Base-by-base conservation (phyloP, 2,797 vertebrate species). In the Oceanodroma leucorhoa region DNA sequence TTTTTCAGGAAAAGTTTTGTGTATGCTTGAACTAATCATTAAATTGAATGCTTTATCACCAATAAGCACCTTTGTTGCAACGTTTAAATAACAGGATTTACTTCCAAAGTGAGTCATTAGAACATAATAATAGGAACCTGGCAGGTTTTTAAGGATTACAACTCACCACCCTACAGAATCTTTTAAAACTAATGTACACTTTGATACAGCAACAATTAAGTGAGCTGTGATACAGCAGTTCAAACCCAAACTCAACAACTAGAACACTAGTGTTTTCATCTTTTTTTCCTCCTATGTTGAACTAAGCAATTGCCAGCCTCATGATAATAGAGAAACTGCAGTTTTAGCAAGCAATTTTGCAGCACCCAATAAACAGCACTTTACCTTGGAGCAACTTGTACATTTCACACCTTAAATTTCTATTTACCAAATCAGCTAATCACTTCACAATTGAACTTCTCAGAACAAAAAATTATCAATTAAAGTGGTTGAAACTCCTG, bases 381-480 rank as follows among this genome's bases (percentile, higher is more conserved):
- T 97, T 96, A 97, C 97, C 96, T 98, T 95, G 94, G 89, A 98
- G 98, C 96, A 97, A 95, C 96, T 98, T 98, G 97, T 98, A 98
- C 98, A 97, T 98, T 98, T 98, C 96, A 98, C 95, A 98, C 97
- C 97, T 97, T 96, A 98, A 98, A 98, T 97, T 98, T 98, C 97
- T 98, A 98, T 98, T 98, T 98, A 98, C 98, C 95, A 98, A 98
- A 98, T 98, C 97, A 98, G 97, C 97, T 98, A 98, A 98, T 98
- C 98, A 98, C 97, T 98, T 97, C 97, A 97, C 97, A 98, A 98
- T 98, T 98, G 98, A 98, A 98, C 98, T 98, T 97, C 96, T 97
- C 96, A 96, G 98, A 97, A 98, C 96, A 97, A 98, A 98, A 98
- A 98, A 98, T 97, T 98, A 98, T 98, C 99, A 99, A 99, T 98